These are phyloP conservation scores for Amphiprion clarkii DNA, from an alignment of 2,797 vertebrate species.

Conservation along the genomic window DNA sequence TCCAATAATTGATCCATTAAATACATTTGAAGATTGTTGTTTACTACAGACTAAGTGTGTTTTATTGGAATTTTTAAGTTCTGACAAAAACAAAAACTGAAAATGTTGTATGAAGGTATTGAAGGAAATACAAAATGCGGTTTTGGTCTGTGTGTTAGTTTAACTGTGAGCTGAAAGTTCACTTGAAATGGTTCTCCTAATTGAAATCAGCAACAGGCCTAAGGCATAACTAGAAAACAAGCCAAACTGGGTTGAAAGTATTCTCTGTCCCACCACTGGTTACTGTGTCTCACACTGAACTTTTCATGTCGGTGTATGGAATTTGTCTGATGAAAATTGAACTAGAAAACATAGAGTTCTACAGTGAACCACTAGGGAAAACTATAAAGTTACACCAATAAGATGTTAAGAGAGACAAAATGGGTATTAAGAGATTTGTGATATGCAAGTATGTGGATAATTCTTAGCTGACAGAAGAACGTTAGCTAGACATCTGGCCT, in stretches of 20 bases:
- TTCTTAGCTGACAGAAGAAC: conserved; percentile 7
- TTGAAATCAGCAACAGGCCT: conserved; percentile 1
- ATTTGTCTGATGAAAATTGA: not conserved
- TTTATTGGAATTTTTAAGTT: not conserved
- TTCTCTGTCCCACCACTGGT: not conserved
- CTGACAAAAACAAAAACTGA: not conserved
- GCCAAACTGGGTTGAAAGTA: conserved; percentile 12
- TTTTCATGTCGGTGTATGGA: not conserved
- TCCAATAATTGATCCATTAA: not conserved
- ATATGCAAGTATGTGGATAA: not conserved
- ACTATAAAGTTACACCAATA: not conserved
- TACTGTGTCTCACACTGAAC: not conserved
- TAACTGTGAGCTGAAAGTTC: no score
- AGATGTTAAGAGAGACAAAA: not conserved
- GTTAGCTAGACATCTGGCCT: not conserved
- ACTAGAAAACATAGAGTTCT: not conserved
- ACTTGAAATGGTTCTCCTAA: not conserved
- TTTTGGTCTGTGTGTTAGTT: no score
- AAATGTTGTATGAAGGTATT: not conserved
- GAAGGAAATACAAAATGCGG: not conserved
- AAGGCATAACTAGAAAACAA: conserved; percentile 5
- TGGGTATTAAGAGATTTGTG: not conserved
- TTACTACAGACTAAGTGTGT: not conserved
- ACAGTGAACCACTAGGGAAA: not conserved
- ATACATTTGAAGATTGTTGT: not conserved